Base-by-base conservation (phyloP, 2,888 invertebrate species). In the Meiosimyza decipiens region DNA sequence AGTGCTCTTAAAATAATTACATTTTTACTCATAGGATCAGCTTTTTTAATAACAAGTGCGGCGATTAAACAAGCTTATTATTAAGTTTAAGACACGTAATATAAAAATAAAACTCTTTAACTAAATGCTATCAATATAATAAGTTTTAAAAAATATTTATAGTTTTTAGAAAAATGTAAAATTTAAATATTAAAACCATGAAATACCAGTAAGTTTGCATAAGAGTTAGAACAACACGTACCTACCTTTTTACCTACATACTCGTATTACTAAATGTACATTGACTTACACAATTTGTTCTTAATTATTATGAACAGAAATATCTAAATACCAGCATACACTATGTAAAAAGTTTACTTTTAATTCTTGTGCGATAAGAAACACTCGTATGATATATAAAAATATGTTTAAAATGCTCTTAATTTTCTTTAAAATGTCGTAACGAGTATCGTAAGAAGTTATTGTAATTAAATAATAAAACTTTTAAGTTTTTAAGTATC, bases 1-100 rank as follows among this genome's bases (percentile, higher is more conserved):
- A 86, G 86, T 82, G 84, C 84, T 79, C 85, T 87, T 75, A 87
- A 87, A 83, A 84, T 87, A 77, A 85, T 87, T 74, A 87, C 87
- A 74, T 85, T 86, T 75, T 75, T 84, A 74, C 77, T 87, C 77
- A 86, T 86, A 75, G 86, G 86, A 71, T 83, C 86, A 71, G 87
- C 87, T 75, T 83, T 87, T 79, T 75, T 87, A 69, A 84, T 87
- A 75, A 87, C 87, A 76, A 85, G 85, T 79, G 86, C 87, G 73
- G 87, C 87, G 72, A 81, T 87, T 54, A 87, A 84, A 79, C 86
- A 87, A 81, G 87, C 87, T 67, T 79, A 79, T 63, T 79, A 77
- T 70, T 78, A 75, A 73, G 15, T 50, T 59, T 9, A 57, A 40
- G 1, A 40, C 40, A 40, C 40, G 40, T 40, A 40, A 40, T 28